Percentiles rank a stretch among this genome's conserved stretches.
Conservation (phyloP, 1,140 invertebrate genomes). For the Magallana gigas region DNA sequence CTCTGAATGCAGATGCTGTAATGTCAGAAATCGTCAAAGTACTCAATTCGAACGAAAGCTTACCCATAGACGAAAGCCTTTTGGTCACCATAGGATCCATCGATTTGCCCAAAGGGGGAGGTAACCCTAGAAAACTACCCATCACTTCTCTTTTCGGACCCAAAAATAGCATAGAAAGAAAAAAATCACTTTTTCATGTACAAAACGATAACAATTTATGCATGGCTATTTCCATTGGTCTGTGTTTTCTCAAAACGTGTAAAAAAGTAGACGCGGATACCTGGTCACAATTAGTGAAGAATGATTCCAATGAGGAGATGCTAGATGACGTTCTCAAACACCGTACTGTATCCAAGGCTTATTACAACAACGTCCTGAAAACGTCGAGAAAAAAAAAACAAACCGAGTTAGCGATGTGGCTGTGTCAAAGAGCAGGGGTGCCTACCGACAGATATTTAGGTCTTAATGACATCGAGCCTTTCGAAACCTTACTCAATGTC, state of each 20-base stretch:
- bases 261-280: slow-evolving; percentile 22
- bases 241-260: slow-evolving; percentile 44
- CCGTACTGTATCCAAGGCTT: neutral
- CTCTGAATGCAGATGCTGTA: slow-evolving; percentile 43
- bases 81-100: slow-evolving; percentile 37
- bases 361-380: slow-evolving; percentile 34
- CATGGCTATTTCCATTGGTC: slow-evolving; percentile 31
- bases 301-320: neutral
- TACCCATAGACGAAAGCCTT: slow-evolving; percentile 39
- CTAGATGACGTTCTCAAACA: slow-evolving; percentile 32
- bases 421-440: slow-evolving; percentile 41
- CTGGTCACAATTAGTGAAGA: slow-evolving; percentile 23
- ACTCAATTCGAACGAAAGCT: slow-evolving; percentile 38
- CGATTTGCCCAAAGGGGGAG: slow-evolving; percentile 29
- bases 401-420: slow-evolving; percentile 27
- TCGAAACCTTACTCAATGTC: slow-evolving; percentile 42
- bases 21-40: slow-evolving; percentile 36
- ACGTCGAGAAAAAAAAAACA: slow-evolving; percentile 30
- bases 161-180: neutral
- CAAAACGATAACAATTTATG: slow-evolving; percentile 47
- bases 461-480: slow-evolving; percentile 45
- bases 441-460: slow-evolving; percentile 27
- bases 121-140: slow-evolving; percentile 7
- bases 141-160: slow-evolving; percentile 13
- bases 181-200: slow-evolving; percentile 46